Conservation (phyloP, 2,888 invertebrate genomes). For the Pecten maximus region DNA sequence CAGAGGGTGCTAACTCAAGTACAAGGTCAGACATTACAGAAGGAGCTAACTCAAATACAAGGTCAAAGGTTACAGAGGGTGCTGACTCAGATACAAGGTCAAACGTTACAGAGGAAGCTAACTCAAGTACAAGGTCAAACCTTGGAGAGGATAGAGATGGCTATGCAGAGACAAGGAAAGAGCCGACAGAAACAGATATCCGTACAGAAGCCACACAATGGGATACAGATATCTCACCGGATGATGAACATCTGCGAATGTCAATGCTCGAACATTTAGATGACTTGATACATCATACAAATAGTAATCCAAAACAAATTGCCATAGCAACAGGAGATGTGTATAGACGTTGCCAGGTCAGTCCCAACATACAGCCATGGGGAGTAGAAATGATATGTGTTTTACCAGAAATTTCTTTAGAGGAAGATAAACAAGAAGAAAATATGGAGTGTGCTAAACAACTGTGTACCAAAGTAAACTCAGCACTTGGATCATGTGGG, state of each 20-base stretch:
- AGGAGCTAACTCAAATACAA: neutral
- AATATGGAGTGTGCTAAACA: neutral
- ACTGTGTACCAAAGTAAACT: neutral
- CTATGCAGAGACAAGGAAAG: neutral
- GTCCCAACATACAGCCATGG: neutral
- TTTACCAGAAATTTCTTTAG: slow-evolving; percentile 15
- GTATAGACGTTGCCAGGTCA: slow-evolving; percentile 12
- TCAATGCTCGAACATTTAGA: slow-evolving; percentile 39
- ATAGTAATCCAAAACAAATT: neutral
- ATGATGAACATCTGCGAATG: slow-evolving; percentile 27
- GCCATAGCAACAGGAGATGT: slow-evolving; percentile 39
- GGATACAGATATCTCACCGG: neutral
- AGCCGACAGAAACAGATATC: neutral
- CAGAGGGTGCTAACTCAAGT: neutral
- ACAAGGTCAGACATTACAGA: neutral
- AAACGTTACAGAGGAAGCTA: neutral
- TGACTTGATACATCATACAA: neutral
- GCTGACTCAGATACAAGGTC: neutral
- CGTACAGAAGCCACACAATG: neutral
- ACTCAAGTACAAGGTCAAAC: no score
- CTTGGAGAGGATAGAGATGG: neutral
- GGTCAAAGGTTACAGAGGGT: no score
- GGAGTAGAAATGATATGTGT: slow-evolving; percentile 40
- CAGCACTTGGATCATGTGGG: slow-evolving; percentile 16
- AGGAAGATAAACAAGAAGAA: neutral